Conservation (phyloP, 1,140 invertebrate genomes). For the Drosophila bocqueti region DNA sequence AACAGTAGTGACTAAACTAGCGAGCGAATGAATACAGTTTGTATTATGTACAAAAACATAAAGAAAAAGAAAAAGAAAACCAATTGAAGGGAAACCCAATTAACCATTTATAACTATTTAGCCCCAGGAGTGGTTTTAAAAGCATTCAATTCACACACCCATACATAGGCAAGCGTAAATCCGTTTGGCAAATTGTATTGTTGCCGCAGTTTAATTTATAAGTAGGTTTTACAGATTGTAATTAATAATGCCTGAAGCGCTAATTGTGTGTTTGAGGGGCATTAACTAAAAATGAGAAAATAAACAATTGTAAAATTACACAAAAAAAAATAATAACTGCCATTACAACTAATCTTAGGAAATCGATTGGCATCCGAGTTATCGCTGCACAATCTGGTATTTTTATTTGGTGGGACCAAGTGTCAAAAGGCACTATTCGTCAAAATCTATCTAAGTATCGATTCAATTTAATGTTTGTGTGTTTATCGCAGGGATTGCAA, state of each 20-base stretch:
- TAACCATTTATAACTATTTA: constrained; percentile 35
- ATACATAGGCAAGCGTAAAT: constrained; percentile 43
- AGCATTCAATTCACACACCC: constrained; percentile 27
- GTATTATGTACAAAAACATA: constrained; percentile 76
- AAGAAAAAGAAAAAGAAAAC: not conserved
- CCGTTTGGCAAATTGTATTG: constrained; percentile 59
- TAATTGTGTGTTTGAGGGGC: constrained; percentile 54
- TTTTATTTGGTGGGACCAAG: not conserved
- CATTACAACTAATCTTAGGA: not conserved
- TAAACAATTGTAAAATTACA: constrained; percentile 72
- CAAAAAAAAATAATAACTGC: not conserved
- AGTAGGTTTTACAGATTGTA: constrained; percentile 81
- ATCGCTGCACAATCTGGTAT: not conserved
- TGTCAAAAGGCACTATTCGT: not conserved
- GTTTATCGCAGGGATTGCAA: no score
- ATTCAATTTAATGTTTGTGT: no score
- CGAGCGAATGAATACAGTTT: constrained; percentile 64
- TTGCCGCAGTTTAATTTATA: constrained; percentile 77
- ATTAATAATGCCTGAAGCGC: constrained; percentile 69
- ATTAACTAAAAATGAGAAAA: constrained; percentile 66
- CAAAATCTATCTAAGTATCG: no score
- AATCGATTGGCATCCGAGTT: not conserved
- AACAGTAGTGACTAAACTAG: constrained; percentile 37
- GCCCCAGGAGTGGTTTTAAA: constrained; percentile 52
- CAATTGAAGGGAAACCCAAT: constrained; percentile 29